These are phyloP conservation scores for Pyrocoelia pectoralis DNA, from an alignment of 2,888 invertebrate species.

Conservation along the genomic window DNA sequence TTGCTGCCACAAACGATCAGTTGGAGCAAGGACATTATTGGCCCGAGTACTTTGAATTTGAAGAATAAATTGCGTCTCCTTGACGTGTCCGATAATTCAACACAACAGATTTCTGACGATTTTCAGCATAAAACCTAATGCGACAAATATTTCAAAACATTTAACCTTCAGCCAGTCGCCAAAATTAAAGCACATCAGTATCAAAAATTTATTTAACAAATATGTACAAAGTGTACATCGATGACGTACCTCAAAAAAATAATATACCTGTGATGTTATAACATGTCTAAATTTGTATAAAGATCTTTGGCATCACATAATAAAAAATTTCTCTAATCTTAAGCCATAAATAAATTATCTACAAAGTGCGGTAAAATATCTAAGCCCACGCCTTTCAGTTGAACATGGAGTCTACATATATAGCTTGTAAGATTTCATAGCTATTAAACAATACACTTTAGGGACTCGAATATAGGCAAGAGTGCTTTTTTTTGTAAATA, in stretches of 20 bases:
- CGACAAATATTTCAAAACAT: too few relatives aligned
- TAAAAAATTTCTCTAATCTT: constrained; percentile 6
- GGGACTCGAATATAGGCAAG: neutral
- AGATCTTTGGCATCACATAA: constrained; percentile 27
- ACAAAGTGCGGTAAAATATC: constrained; percentile 4
- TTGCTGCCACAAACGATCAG: too few relatives aligned
- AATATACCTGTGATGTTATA: constrained; percentile 19
- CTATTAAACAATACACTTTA: neutral
- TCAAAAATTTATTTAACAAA: constrained; percentile 26
- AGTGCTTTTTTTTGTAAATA: constrained; percentile 3
- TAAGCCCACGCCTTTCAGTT: neutral
- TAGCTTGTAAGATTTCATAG: neutral
- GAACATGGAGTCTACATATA: neutral
- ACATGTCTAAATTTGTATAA: constrained; percentile 8
- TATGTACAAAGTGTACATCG: constrained; percentile 27
- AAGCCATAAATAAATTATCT: constrained; percentile 11
- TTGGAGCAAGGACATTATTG: too few relatives aligned
- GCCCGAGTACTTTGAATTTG: too few relatives aligned
- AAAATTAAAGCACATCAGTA: too few relatives aligned
- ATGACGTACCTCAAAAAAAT: constrained; percentile 13
- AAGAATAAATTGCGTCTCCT: too few relatives aligned
- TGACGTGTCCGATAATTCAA: too few relatives aligned
- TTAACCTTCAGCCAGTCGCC: too few relatives aligned
- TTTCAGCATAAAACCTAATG: too few relatives aligned
- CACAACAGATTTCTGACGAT: too few relatives aligned